These are phyloP conservation scores for Sitophilus oryzae DNA, from an alignment of 1,140 invertebrate species.

Conservation along the genomic window DNA sequence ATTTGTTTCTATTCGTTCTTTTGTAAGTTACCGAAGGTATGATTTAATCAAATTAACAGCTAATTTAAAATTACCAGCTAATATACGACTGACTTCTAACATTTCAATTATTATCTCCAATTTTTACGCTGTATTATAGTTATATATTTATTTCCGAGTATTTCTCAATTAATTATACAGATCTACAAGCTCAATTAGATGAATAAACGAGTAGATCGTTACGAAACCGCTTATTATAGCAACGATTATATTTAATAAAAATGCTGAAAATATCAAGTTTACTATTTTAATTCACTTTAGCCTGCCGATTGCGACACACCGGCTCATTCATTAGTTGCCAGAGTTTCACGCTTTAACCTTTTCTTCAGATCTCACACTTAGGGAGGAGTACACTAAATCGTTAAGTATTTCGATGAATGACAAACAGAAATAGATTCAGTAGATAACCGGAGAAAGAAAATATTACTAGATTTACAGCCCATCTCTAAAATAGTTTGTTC, in stretches of 20 bases:
- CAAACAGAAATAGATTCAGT: no score
- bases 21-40: no score
- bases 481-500: no score
- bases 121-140: neutral
- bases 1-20: no score
- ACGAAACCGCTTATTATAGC: neutral
- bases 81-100: no score
- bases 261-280: conserved; percentile 7
- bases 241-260: neutral
- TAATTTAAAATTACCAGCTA: no score
- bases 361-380: neutral
- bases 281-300: conserved; percentile 6
- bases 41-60: no score
- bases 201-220: neutral
- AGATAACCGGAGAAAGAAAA: no score
- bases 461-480: no score
- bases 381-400: neutral
- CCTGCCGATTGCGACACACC: neutral
- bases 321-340: conserved; percentile 1
- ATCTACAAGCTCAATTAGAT: neutral
- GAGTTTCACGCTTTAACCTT: neutral
- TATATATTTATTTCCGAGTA: neutral
- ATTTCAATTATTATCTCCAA: no score
- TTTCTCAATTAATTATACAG: neutral
- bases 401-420: neutral